Conservation (phyloP, 2,888 invertebrate genomes). For the Sthenelais limicola region DNA sequence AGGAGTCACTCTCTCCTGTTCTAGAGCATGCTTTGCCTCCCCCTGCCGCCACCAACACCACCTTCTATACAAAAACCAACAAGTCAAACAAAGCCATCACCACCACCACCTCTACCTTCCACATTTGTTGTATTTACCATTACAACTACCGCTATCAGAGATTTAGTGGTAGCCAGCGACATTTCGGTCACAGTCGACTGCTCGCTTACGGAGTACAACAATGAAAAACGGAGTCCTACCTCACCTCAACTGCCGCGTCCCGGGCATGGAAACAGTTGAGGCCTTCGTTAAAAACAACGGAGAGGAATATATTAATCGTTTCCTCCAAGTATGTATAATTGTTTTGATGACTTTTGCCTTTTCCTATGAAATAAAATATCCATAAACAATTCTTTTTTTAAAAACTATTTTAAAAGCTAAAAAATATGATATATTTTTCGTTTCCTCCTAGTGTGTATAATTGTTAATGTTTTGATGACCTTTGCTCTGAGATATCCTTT, state of each 20-base stretch:
- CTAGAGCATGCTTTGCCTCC: slow-evolving; percentile 16
- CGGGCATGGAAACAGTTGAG: slow-evolving; percentile 53
- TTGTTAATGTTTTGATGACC: too few species aligned
- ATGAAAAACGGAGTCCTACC: slow-evolving; percentile 60
- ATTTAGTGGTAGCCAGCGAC: slow-evolving; percentile 25
- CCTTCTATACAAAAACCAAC: neutral
- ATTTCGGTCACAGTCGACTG: neutral
- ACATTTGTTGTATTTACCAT: neutral
- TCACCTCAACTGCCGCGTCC: slow-evolving; percentile 53
- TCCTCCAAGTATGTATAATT: slow-evolving; percentile 46
- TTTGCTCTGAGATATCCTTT: too few species aligned
- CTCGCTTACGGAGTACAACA: slow-evolving; percentile 12
- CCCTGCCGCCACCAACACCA: neutral
- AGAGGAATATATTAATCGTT: slow-evolving; percentile 41
- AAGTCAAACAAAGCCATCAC: neutral
- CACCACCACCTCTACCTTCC: neutral
- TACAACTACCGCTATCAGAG: too few species aligned
- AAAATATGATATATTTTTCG: neutral
- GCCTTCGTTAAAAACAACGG: slow-evolving; percentile 45
- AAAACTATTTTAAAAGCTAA: neutral
- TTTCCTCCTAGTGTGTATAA: too few species aligned
- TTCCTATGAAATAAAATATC: neutral
- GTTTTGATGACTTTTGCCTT: neutral
- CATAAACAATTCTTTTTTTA: neutral
- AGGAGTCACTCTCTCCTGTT: too few species aligned